These are phyloP conservation scores for Ormia ochracea DNA, from an alignment of 2,888 invertebrate species.

Conservation along the genomic window DNA sequence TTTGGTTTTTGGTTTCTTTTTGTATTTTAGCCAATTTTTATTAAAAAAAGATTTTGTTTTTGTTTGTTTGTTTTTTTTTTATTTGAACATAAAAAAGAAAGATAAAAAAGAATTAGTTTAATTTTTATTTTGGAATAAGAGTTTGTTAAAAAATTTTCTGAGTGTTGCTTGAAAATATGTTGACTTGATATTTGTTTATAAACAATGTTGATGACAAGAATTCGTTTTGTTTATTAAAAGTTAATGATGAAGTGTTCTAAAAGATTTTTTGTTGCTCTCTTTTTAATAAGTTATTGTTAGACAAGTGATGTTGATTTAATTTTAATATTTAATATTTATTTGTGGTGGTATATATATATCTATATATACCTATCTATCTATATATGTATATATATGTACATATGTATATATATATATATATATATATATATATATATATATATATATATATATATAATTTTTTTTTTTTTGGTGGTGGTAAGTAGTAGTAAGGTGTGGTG, in stretches of 20 bases:
- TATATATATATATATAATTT: no score
- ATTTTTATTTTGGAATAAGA: slow-evolving; percentile 40
- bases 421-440: no score
- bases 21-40: slow-evolving; percentile 47
- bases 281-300: slow-evolving; percentile 25
- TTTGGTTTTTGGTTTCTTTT: slow-evolving; percentile 32
- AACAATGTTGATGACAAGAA: slow-evolving; percentile 63
- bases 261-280: slow-evolving; percentile 28
- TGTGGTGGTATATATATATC: slow-evolving; percentile 42
- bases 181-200: slow-evolving; percentile 59
- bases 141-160: slow-evolving; percentile 41
- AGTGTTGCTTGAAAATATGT: slow-evolving; percentile 56
- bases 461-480: slow-evolving; percentile 45
- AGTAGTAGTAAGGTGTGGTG: slow-evolving; percentile 54
- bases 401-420: no score
- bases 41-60: slow-evolving; percentile 32
- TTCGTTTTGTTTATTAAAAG: slow-evolving; percentile 33
- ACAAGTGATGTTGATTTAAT: slow-evolving; percentile 49
- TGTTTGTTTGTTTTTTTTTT: slow-evolving; percentile 41
- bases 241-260: slow-evolving; percentile 55
- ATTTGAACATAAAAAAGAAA: slow-evolving; percentile 59
- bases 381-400: no score
- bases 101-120: slow-evolving; percentile 59
- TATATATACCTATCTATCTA: no score
- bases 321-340: slow-evolving; percentile 37